Conservation (phyloP, 2,888 invertebrate genomes). For the Drosophila helvetica region DNA sequence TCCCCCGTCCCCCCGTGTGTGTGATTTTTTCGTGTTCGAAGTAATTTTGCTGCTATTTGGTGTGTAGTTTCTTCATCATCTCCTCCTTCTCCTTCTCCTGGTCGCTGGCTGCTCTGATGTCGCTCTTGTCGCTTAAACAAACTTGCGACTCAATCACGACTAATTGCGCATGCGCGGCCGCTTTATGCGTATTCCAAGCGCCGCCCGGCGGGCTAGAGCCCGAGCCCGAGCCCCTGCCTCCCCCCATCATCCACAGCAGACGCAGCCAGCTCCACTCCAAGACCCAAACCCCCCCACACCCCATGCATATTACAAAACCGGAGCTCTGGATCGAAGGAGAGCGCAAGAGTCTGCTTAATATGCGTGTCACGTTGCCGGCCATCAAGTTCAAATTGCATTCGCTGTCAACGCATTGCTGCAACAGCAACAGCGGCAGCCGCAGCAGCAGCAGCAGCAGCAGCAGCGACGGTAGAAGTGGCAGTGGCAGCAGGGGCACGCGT, state of each 20-base stretch:
- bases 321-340: conserved; percentile 43
- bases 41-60: conserved; percentile 31
- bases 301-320: conserved; percentile 64
- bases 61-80: conserved; percentile 40
- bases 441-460: conserved; percentile 5
- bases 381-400: conserved; percentile 82
- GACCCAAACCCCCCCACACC: neutral
- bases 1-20: conserved; percentile 24
- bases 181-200: conserved; percentile 75
- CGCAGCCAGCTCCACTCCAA: neutral
- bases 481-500: conserved; percentile 61
- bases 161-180: conserved; percentile 76
- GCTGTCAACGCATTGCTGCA: conserved; percentile 77
- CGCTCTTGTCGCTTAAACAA: conserved; percentile 64
- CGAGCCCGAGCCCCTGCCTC: too few species aligned
- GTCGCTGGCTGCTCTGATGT: conserved; percentile 31
- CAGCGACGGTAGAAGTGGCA: conserved; percentile 15
- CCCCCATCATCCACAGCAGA: too few species aligned
- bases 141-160: conserved; percentile 79
- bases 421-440: conserved; percentile 10
- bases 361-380: conserved; percentile 80
- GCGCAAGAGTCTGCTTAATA: conserved; percentile 65
- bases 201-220: conserved; percentile 43
- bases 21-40: conserved; percentile 30
- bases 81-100: conserved; percentile 35